Evolutionary conservation across 1,140 invertebrate genomes (phyloP).

Genomic region (Lepeophtheirus salmonis): DNA sequence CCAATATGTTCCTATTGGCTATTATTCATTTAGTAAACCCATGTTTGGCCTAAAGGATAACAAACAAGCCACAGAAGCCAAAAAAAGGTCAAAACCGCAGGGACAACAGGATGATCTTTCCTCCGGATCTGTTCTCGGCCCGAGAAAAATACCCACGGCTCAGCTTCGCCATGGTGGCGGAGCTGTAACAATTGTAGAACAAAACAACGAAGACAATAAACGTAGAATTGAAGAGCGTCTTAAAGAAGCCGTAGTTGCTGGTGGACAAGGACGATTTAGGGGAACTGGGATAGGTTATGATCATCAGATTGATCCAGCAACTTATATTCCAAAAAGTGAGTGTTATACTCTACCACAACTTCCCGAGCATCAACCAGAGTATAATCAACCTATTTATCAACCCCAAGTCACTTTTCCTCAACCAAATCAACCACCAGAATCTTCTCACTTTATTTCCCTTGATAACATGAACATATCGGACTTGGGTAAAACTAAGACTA

Average conservation of each 20-base stretch:
- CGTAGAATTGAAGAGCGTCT: background rate
- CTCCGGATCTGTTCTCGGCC: background rate
- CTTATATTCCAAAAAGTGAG: background rate
- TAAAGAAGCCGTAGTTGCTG: background rate
- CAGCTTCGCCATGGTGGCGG: conserved; percentile 1
- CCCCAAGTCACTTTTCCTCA: background rate
- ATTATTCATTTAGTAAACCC: background rate
- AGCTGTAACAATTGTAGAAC: background rate
- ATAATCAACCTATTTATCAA: background rate
- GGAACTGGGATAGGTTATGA: too few species aligned
- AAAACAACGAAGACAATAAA: background rate
- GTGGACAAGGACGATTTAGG: too few species aligned
- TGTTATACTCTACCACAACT: too few species aligned
- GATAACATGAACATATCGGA: background rate
- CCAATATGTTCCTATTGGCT: background rate
- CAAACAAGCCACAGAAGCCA: background rate
- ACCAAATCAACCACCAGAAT: background rate
- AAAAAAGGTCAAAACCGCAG: background rate
- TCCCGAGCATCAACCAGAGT: background rate
- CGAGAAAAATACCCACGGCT: conserved; percentile 1
- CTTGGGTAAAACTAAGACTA: background rate
- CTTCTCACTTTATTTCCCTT: background rate
- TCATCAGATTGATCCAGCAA: too few species aligned
- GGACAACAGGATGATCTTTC: background rate
- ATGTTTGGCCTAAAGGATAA: background rate